Base-by-base conservation (phyloP, 2,797 vertebrate species). In the Pterois miles region DNA sequence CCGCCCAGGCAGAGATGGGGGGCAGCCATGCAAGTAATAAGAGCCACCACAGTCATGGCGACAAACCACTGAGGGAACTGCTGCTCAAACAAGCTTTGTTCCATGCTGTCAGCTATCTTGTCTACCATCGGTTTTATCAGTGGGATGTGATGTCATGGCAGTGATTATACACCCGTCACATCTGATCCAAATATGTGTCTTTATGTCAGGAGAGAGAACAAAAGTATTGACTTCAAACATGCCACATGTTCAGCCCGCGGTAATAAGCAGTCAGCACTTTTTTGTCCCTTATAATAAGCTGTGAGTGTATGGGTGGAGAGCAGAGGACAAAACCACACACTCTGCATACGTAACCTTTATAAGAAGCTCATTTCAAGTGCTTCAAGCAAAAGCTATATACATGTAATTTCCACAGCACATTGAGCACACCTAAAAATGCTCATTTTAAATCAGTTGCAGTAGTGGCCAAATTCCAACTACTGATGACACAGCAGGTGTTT, bases 11-110 rank as follows among this genome's bases (percentile, higher is more conserved):
- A 90, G 88, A 82, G 87, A 88, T 83, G 80, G 82, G 79, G 86
- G 80, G 82, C 82, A 87, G 79, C 87, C 88, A 87, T 87, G 90
- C 88, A 90, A 91, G 89, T 83, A 89, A 91, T 84, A 84, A 91
- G 85, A 89, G 91, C 89, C 87, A 91, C 86, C 79, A 83, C 70
- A 81, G 86, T 87, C 91, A 86, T 84, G 85, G 84, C 86, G 87
- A 89, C 88, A 88, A 89, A 88, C 86, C 84, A 50, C 64, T 14
- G 82, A 86, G 89, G 83, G 90, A 90, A 87, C 76, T 89, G 87
- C 88, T 90, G 83, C 88, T 91, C 89, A 91, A 90, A 92, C 92
- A 91, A 84, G 86, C 91, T 93, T 94, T 93, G 91, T 92, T 92
- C 91, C 88, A 78, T 80, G 77, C 88, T 85, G 90, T 89, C 86